These are phyloP conservation scores for Sebastes itinus DNA, from an alignment of 2,797 vertebrate species.

Conservation along the genomic window DNA sequence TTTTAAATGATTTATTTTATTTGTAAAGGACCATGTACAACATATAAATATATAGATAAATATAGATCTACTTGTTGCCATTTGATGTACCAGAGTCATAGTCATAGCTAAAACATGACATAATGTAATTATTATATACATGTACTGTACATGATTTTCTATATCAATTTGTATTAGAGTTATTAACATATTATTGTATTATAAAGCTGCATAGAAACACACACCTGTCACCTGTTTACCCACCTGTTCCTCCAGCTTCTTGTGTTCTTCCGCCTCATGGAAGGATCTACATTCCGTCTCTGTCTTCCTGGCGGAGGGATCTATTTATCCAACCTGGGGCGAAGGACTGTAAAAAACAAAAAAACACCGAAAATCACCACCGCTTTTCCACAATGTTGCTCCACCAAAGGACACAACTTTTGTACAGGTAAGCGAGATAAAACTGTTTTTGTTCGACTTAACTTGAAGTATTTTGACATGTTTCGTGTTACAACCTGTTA, in stretches of 20 bases:
- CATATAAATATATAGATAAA: background rate
- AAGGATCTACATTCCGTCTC: conserved; percentile 43
- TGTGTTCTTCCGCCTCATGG: conserved; percentile 50
- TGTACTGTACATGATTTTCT: background rate
- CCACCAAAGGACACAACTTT: conserved; percentile 45
- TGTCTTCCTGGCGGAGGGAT: conserved; percentile 79
- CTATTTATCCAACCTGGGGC: conserved; percentile 27
- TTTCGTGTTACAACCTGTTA: background rate
- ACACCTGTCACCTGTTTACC: background rate
- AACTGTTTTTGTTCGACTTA: background rate
- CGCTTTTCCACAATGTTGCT: conserved; percentile 68
- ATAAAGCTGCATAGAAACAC: background rate
- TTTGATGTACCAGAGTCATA: background rate
- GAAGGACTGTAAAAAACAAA: conserved; percentile 34
- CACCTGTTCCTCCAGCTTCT: background rate
- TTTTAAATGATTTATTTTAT: background rate
- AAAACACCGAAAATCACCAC: conserved; percentile 26
- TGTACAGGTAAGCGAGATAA: conserved; percentile 47
- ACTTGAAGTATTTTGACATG: fast-evolving
- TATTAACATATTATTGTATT: background rate
- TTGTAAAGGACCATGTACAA: background rate
- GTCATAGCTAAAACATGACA: background rate
- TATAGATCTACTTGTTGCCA: background rate
- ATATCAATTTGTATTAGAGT: background rate
- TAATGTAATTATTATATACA: background rate